Conservation (phyloP, 2,888 invertebrate genomes). For the Drosophila monieri region DNA sequence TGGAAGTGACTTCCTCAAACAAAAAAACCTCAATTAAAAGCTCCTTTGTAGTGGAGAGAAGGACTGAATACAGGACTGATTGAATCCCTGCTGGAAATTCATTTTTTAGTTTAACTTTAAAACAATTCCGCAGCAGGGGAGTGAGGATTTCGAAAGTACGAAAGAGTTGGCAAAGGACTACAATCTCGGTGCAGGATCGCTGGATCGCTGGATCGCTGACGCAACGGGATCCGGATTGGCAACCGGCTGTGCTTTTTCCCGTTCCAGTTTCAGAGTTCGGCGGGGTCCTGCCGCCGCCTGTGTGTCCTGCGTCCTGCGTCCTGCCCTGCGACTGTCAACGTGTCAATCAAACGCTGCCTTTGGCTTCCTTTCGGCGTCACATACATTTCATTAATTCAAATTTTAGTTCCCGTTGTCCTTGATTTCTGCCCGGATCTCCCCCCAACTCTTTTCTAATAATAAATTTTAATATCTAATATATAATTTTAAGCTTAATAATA, state of each 20-base stretch:
- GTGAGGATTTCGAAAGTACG: not conserved
- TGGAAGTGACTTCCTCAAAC: not conserved
- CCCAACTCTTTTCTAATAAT: too few relatives aligned
- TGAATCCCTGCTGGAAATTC: conserved; percentile 29
- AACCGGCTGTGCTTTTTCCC: conserved; percentile 40
- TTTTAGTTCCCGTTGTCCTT: conserved; percentile 28
- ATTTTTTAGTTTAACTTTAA: conserved; percentile 24
- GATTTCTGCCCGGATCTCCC: conserved; percentile 9
- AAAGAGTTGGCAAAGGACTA: conserved; percentile 22
- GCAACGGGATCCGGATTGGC: conserved; percentile 68
- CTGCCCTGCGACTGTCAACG: conserved; percentile 74
- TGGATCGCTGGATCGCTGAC: conserved; percentile 59
- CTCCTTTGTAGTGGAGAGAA: not conserved
- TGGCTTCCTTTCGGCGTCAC: conserved; percentile 32
- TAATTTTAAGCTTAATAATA: too few relatives aligned
- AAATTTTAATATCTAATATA: too few relatives aligned
- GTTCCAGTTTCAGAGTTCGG: not conserved
- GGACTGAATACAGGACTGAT: not conserved
- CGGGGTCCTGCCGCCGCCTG: conserved; percentile 3
- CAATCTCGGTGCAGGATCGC: conserved; percentile 72
- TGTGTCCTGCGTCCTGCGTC: conserved; percentile 9
- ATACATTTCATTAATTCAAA: conserved; percentile 38
- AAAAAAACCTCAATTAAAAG: too few relatives aligned
- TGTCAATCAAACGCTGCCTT: conserved; percentile 77
- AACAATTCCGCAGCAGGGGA: conserved; percentile 46